Evolutionary conservation across 2,888 invertebrate species (phyloP).

Genomic region (Drosophila melanosoma): DNA sequence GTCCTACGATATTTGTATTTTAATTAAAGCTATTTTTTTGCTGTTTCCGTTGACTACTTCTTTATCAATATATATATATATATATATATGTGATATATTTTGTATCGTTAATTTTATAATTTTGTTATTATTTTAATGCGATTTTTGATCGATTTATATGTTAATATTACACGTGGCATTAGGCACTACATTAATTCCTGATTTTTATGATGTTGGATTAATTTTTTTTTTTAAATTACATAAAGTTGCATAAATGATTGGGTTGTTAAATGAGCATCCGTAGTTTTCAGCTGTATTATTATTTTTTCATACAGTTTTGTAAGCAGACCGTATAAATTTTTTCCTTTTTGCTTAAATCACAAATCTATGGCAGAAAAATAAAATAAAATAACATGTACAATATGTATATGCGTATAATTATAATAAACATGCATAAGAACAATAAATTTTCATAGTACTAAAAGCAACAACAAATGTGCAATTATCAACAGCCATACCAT

Average conservation of each 20-base stretch:
- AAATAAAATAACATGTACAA: conserved; percentile 10
- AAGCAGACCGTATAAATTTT: conserved; percentile 25
- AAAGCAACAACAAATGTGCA: conserved; percentile 55
- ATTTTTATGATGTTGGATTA: conserved; percentile 48
- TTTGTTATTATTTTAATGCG: conserved; percentile 17
- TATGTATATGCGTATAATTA: conserved; percentile 25
- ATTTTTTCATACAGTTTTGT: conserved; percentile 49
- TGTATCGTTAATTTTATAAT: conserved; percentile 14
- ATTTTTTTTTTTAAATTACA: conserved; percentile 40
- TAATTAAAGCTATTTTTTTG: conserved; percentile 43
- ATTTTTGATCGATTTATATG: conserved; percentile 27
- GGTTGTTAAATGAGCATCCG: conserved; percentile 43
- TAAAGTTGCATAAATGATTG: conserved; percentile 51
- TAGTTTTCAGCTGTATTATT: conserved; percentile 36
- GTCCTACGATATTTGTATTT: conserved; percentile 29
- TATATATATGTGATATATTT: conserved; percentile 16
- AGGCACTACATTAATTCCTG: conserved; percentile 77
- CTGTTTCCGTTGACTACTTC: conserved; percentile 26
- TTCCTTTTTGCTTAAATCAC: conserved; percentile 5
- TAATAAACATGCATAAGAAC: conserved; percentile 69
- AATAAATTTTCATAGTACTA: conserved; percentile 63
- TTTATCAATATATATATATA: conserved; percentile 35
- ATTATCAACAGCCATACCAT: conserved; percentile 68
- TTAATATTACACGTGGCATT: conserved; percentile 62
- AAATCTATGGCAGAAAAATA: conserved; percentile 3